Evolutionary conservation across 2,888 invertebrate genomes (phyloP).

Genomic region (Brenthis ino): DNA sequence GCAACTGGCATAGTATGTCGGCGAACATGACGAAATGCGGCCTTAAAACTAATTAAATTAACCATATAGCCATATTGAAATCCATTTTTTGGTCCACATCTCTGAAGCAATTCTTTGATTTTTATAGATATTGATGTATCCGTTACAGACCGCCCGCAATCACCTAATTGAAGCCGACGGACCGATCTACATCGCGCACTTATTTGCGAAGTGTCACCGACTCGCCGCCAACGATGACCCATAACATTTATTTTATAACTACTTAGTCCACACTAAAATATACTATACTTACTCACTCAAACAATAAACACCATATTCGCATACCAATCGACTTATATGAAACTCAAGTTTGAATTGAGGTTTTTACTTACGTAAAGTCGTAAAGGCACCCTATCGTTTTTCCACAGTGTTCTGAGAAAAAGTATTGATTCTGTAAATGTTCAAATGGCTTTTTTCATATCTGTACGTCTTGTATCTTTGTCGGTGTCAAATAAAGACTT

Average conservation of each 20-base stretch:
- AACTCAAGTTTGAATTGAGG: constrained; percentile 22
- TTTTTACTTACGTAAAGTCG: constrained; percentile 40
- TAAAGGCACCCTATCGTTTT: constrained; percentile 72
- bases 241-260: constrained; percentile 20
- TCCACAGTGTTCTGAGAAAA: constrained; percentile 68
- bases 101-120: constrained; percentile 22
- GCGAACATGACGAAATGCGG: background rate
- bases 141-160: constrained; percentile 40
- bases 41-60: background rate
- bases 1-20: background rate
- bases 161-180: constrained; percentile 51
- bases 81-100: background rate
- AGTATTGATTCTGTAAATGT: constrained; percentile 58
- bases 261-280: background rate
- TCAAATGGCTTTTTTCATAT: constrained; percentile 50
- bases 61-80: background rate
- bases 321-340: background rate
- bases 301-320: constrained; percentile 7
- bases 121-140: constrained; percentile 31
- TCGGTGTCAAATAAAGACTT: constrained; percentile 69
- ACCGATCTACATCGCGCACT: constrained; percentile 22
- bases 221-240: constrained; percentile 25
- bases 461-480: constrained; percentile 56
- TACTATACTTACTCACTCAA: background rate
- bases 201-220: constrained; percentile 29